Evolutionary conservation across 2,888 invertebrate genomes (phyloP).

Genomic region (Nephrotoma flavescens): DNA sequence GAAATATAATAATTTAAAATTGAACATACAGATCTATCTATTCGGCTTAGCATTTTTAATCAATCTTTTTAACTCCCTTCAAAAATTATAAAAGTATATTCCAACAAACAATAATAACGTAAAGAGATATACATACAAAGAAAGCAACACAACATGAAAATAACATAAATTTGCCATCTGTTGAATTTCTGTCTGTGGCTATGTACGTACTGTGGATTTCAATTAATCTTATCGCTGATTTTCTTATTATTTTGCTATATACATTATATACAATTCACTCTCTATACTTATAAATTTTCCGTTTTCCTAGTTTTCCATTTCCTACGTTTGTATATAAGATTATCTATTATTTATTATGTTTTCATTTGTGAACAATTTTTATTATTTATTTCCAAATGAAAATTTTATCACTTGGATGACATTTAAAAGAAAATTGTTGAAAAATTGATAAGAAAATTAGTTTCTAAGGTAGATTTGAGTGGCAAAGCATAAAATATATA

Average conservation of each 20-base stretch:
- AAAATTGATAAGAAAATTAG: not conserved
- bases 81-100: not conserved
- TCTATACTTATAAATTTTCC: not conserved
- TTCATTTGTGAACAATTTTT: not conserved
- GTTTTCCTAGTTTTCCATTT: not conserved
- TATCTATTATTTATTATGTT: not conserved
- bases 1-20: not conserved
- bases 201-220: not conserved
- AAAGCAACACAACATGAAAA: not conserved
- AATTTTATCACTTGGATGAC: not conserved
- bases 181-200: not conserved
- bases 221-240: not conserved
- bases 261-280: not conserved
- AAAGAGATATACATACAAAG: not conserved
- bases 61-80: not conserved
- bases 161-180: not conserved
- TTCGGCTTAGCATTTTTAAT: not conserved
- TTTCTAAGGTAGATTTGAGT: not conserved
- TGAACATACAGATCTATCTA: not conserved
- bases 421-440: not conserved
- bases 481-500: not conserved
- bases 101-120: not conserved
- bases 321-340: not conserved
- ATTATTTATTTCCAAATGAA: not conserved
- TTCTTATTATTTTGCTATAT: not conserved